phyloP scores from a whole-genome alignment of 2,888 invertebrate species.

The Eubasilissa splendida region DNA sequence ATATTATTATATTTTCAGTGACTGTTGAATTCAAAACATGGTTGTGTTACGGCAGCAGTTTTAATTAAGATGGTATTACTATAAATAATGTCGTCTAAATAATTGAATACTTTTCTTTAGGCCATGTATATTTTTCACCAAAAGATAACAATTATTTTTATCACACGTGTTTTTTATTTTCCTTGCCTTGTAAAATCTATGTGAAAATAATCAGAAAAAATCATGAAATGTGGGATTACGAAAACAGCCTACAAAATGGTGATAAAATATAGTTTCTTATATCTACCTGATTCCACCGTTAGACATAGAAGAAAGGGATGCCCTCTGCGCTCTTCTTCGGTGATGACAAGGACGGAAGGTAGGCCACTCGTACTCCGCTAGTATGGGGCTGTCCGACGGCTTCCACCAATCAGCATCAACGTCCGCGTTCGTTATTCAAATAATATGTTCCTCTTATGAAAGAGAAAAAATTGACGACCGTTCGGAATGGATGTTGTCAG shows the following conservation, averaged over 20 bases:
- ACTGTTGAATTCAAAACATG: too few species aligned
- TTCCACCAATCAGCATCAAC: conserved; percentile 55
- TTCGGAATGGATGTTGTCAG: not conserved
- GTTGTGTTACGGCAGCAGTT: too few species aligned
- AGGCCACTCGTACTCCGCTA: conserved; percentile 47
- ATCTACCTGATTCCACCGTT: conserved; percentile 53
- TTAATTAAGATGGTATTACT: too few species aligned
- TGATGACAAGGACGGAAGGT: conserved; percentile 51
- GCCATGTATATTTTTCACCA: not conserved
- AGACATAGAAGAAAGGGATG: conserved; percentile 58
- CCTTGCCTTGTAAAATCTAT: not conserved
- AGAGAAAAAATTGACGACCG: conserved; percentile 22
- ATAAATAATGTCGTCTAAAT: too few species aligned
- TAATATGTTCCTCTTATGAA: conserved; percentile 39
- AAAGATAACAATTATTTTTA: not conserved
- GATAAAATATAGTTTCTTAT: conserved; percentile 28
- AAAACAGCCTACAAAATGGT: conserved; percentile 20
- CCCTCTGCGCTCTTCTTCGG: conserved; percentile 37
- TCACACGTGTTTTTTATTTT: not conserved
- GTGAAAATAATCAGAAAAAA: not conserved
- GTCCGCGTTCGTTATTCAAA: conserved; percentile 52
- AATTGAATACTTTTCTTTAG: too few species aligned
- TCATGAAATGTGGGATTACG: conserved; percentile 11
- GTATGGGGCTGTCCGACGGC: conserved; percentile 47
- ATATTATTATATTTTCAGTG: too few species aligned